Conservation (phyloP, 2,888 invertebrate genomes). For the Papilio gigon region DNA sequence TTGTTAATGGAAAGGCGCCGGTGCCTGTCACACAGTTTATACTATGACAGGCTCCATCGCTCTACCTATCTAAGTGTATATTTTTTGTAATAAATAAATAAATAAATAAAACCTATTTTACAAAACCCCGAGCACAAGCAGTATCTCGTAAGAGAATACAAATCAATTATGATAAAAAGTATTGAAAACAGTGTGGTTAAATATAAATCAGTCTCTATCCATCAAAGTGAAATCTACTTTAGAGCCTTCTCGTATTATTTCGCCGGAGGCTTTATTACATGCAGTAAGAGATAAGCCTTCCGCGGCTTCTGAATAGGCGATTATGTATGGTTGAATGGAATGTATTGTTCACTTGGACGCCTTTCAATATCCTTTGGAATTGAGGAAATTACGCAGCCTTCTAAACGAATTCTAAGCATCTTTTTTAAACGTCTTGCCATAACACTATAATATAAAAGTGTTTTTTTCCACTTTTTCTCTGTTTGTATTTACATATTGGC, state of each 20-base stretch:
- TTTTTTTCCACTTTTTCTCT: no score
- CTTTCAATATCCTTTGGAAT: conserved; percentile 24
- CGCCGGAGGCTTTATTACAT: conserved; percentile 16
- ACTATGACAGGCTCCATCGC: no score
- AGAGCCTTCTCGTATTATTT: conserved; percentile 24
- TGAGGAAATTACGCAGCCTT: conserved; percentile 29
- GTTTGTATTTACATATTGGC: no score
- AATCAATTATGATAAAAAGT: neutral
- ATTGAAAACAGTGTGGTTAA: conserved; percentile 3
- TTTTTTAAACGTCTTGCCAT: neutral
- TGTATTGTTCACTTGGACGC: conserved; percentile 37
- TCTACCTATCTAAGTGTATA: no score
- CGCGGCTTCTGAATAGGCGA: conserved; percentile 32
- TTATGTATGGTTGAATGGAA: conserved; percentile 34
- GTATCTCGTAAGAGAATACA: neutral
- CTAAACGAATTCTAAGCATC: neutral
- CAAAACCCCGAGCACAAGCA: no score
- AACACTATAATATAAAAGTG: no score
- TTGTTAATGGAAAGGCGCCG: no score
- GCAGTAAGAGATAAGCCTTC: conserved; percentile 28
- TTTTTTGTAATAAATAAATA: no score
- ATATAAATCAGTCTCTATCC: neutral
- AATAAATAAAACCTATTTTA: no score
- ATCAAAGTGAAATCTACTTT: conserved; percentile 17
- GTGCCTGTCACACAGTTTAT: no score